These are phyloP conservation scores for Thunnus thynnus DNA, from an alignment of 2,113 vertebrate genomes.

Conservation along the genomic window DNA sequence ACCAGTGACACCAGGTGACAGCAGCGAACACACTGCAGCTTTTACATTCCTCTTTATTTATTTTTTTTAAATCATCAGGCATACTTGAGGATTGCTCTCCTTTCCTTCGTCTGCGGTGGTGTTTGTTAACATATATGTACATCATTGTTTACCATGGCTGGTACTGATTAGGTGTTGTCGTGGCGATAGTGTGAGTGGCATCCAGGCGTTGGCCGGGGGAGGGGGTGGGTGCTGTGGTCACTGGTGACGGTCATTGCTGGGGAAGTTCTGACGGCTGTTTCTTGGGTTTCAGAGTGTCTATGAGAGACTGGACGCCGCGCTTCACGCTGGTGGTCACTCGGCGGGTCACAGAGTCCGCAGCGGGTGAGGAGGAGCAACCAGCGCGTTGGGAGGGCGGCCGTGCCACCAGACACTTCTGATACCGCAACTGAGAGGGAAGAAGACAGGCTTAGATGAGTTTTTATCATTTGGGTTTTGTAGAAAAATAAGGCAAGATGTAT, in stretches of 20 bases:
- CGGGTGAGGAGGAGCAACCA: conserved; percentile 88
- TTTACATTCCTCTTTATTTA: conserved; percentile 37
- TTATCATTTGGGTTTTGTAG: neutral
- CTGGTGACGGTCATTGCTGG: conserved; percentile 84
- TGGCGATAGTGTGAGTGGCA: conserved; percentile 67
- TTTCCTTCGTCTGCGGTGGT: conserved; percentile 55
- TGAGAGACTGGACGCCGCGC: conserved; percentile 94
- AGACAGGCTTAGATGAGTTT: neutral
- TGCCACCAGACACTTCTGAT: conserved; percentile 98
- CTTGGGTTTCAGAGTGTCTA: conserved; percentile 99
- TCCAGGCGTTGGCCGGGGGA: conserved; percentile 39
- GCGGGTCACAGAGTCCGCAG: conserved; percentile 92
- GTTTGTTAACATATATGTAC: conserved; percentile 77
- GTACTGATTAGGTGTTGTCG: conserved; percentile 66
- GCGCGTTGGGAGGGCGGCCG: conserved; percentile 92
- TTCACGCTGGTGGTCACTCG: conserved; percentile 97
- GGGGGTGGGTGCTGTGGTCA: conserved; percentile 48
- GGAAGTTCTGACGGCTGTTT: conserved; percentile 91
- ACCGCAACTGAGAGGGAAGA: conserved; percentile 89
- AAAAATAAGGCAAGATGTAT: neutral
- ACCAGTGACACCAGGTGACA: conserved; percentile 24
- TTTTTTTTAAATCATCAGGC: conserved; percentile 18
- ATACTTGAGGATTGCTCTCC: conserved; percentile 5
- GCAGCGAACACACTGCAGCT: conserved; percentile 7
- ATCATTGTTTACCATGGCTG: conserved; percentile 70